Evolutionary conservation across 2,888 invertebrate genomes (phyloP).

Genomic region (Gari tellinella): DNA sequence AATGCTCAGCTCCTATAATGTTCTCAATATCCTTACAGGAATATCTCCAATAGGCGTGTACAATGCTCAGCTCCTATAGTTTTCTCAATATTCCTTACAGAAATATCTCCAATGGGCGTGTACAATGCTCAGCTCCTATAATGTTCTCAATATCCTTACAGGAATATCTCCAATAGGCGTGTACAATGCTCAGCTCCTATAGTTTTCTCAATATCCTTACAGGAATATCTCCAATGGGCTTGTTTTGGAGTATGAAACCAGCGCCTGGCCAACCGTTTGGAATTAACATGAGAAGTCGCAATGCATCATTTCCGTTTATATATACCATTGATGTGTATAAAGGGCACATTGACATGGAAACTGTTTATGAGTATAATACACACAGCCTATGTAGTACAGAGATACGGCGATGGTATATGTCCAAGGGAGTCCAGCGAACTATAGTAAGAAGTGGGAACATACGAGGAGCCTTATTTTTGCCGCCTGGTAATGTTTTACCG

Average conservation of each 20-base stretch:
- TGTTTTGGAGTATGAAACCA: conserved; percentile 74
- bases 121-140: too few species aligned
- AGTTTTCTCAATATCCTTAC: background rate
- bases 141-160: too few species aligned
- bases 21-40: too few species aligned
- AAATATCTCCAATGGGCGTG: too few species aligned
- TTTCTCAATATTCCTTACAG: too few species aligned
- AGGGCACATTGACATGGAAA: conserved; percentile 50
- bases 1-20: too few species aligned
- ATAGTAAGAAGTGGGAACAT: conserved; percentile 64
- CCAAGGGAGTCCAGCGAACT: conserved; percentile 55
- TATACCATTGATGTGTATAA: conserved; percentile 53
- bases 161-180: too few species aligned
- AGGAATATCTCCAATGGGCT: conserved; percentile 76
- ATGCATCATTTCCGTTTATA: conserved; percentile 60
- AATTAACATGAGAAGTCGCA: conserved; percentile 61
- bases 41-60: too few species aligned
- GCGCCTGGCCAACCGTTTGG: conserved; percentile 61
- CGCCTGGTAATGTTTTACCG: conserved; percentile 56
- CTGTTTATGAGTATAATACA: conserved; percentile 10
- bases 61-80: too few species aligned
- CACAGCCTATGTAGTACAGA: background rate
- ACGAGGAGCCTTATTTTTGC: conserved; percentile 71
- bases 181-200: too few species aligned
- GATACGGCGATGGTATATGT: conserved; percentile 64